phyloP scores from a whole-genome alignment of 2,888 invertebrate genomes.

The Drosophila emarginata region DNA sequence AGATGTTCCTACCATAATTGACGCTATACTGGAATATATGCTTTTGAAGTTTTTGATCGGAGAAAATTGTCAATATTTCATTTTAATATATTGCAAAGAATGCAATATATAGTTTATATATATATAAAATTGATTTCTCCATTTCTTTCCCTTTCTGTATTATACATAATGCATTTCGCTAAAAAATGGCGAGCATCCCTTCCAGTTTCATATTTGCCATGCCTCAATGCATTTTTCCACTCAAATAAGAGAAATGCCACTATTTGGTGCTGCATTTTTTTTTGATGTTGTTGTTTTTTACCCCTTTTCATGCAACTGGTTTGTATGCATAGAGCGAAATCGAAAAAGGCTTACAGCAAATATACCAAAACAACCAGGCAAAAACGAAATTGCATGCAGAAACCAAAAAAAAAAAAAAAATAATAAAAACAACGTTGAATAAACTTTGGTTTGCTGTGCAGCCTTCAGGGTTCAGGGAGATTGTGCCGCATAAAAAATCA shows the following conservation, averaged over 20 bases:
- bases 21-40: too few relatives aligned
- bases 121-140: not conserved
- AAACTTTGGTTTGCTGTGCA: slow-evolving; percentile 53
- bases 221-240: slow-evolving; percentile 72
- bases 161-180: slow-evolving; percentile 54
- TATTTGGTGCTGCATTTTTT: slow-evolving; percentile 40
- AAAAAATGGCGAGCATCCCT: slow-evolving; percentile 57
- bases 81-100: not conserved
- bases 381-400: slow-evolving; percentile 15
- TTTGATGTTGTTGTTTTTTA: slow-evolving; percentile 33
- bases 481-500: slow-evolving; percentile 37
- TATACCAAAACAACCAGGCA: slow-evolving; percentile 31
- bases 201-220: slow-evolving; percentile 27
- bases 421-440: slow-evolving; percentile 66
- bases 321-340: slow-evolving; percentile 60
- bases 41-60: too few relatives aligned
- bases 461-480: slow-evolving; percentile 51
- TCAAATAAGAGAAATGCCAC: slow-evolving; percentile 49
- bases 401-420: slow-evolving; percentile 40
- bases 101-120: not conserved
- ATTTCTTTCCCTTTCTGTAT: slow-evolving; percentile 43
- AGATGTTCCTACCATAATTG: too few relatives aligned
- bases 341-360: slow-evolving; percentile 66
- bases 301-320: slow-evolving; percentile 65
- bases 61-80: not conserved